Evolutionary conservation across 2,888 invertebrate species (phyloP), one percentile per base, ranked within the genome.

Genomic region (Drosophila pegasa): DNA sequence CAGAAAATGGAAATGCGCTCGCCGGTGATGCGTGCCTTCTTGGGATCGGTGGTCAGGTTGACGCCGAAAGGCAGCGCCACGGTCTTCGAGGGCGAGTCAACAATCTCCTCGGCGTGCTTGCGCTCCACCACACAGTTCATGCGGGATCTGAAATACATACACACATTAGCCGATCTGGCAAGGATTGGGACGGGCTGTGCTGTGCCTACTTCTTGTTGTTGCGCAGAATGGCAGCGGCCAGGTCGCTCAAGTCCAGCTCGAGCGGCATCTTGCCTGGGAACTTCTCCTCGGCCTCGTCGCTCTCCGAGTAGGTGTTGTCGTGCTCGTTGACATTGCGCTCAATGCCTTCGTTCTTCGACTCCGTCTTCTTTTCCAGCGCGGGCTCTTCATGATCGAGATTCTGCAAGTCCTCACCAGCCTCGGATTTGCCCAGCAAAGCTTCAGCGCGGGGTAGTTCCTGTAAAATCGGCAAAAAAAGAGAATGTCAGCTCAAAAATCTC

Each of bases 51-150:
- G 69, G 94, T 94, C 73, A 95, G 91, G 87, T 95, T 95, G 52
- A 95, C 92, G 71, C 95, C 95, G 88, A 95, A 95, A 20, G 95
- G 95, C 68, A 95, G 92, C 54, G 94, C 93, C 43, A 95, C 92
- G 6, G 94, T 94, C 90, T 94, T 94, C 0, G 95, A 93, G 86
- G 95, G 95, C 74, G 95, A 95, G 77, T 97, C 96, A 86, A 96
- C 95, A 29, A 97, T 94, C 91, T 97, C 97, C 88, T 97, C 97
- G 55, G 95, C 95, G 75, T 95, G 95, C 80, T 97, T 96, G 90
- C 96, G 96, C 92, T 97, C 97, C 41, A 97, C 97, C 22, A 97
- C 94, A 92, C 97, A 98, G 93, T 97, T 97, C 95, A 97, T 97
- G 92, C 96, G 95, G 65, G 97, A 96, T 90, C 95, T 94, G 7